Percentiles rank a stretch among this genome's conserved stretches.
These are phyloP conservation scores for Virgularia gustaviana DNA, from an alignment of 92 coral and sea anemone genomes.

Conservation along the genomic window DNA sequence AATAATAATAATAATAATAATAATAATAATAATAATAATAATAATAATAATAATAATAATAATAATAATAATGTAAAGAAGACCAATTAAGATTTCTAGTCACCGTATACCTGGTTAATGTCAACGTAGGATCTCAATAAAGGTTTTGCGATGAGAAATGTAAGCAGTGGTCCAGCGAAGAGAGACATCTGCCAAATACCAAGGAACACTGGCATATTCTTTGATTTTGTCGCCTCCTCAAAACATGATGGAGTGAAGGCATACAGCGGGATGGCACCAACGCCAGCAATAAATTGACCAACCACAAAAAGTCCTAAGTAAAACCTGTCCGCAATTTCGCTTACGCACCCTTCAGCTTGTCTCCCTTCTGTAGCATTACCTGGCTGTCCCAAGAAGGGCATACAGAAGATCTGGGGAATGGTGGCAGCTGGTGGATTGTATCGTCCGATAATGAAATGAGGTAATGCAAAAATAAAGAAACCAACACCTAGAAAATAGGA, in stretches of 20 bases:
- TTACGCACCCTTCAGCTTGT: too few species aligned
- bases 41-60: too few species aligned
- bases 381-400: too few species aligned
- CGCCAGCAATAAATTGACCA: conserved; percentile 6
- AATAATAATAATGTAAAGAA: too few species aligned
- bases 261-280: neutral
- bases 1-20: too few species aligned
- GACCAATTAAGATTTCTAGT: too few species aligned
- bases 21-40: too few species aligned
- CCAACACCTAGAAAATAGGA: neutral
- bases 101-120: conserved; percentile 16
- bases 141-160: neutral
- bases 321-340: neutral
- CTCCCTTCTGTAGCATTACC: too few species aligned
- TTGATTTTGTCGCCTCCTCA: neutral
- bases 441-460: neutral
- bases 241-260: neutral
- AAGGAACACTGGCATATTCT: neutral
- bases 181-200: conserved; percentile 2
- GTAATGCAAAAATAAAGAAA: neutral
- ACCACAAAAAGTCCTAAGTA: neutral
- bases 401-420: too few species aligned
- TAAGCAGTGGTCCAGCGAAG: neutral
- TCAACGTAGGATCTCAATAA: neutral
- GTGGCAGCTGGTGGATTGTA: neutral